Evolutionary conservation across 2,888 invertebrate genomes (phyloP).

Genomic region (Aphidoletes aphidimyza): DNA sequence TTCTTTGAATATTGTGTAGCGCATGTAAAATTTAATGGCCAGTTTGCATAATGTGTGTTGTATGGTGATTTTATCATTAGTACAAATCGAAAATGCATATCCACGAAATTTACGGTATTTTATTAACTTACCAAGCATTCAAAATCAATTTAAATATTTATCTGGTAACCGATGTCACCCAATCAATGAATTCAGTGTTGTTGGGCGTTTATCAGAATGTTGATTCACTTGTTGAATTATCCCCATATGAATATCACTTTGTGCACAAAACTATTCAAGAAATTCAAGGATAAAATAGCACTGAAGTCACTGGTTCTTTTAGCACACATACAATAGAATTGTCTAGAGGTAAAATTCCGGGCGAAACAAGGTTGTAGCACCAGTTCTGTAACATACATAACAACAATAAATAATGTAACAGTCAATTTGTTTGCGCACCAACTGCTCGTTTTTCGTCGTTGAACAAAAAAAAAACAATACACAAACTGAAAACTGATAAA

Average conservation of each 20-base stretch:
- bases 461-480: neutral
- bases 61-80: neutral
- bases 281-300: no score
- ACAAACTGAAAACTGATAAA: constrained; percentile 34
- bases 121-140: constrained; percentile 18
- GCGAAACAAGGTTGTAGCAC: neutral
- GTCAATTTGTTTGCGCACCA: constrained; percentile 50
- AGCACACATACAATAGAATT: neutral
- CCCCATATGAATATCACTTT: constrained; percentile 6
- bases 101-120: neutral
- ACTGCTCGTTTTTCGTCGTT: neutral
- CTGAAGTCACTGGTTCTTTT: no score
- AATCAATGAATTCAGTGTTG: neutral
- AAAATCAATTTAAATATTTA: constrained; percentile 32
- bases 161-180: neutral
- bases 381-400: neutral
- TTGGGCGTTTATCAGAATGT: neutral
- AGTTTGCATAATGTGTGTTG: neutral
- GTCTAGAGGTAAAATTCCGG: neutral
- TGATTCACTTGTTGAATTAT: neutral
- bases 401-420: constrained; percentile 52
- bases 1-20: no score
- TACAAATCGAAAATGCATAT: neutral
- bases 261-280: no score
- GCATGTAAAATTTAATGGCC: no score